Percentiles rank a stretch among this genome's conserved stretches.
Conservation (phyloP, 2,888 invertebrate species). For the Anarsia innoxiella region DNA sequence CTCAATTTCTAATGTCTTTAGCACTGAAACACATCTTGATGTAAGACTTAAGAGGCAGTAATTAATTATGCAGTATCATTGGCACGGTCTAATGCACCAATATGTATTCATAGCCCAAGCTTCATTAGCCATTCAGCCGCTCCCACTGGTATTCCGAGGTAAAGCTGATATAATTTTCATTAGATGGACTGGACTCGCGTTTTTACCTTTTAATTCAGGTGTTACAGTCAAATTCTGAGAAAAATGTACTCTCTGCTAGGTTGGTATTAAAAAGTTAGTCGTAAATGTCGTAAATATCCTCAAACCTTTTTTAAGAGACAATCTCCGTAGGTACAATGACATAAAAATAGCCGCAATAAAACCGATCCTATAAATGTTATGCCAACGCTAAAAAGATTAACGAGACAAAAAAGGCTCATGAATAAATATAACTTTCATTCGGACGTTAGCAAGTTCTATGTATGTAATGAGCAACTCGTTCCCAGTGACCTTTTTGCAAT, state of each 20-base stretch:
- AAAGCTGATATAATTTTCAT: constrained; percentile 38
- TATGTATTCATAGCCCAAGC: constrained; percentile 60
- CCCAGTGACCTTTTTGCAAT: constrained; percentile 52
- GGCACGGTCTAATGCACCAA: constrained; percentile 48
- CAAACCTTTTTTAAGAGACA: too few species aligned
- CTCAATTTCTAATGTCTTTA: constrained; percentile 3
- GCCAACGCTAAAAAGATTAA: neutral
- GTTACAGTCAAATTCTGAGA: neutral
- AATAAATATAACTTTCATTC: constrained; percentile 62
- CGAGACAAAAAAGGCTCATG: constrained; percentile 19
- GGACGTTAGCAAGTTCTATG: constrained; percentile 47
- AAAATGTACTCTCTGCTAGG: too few species aligned
- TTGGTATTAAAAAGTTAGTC: too few species aligned
- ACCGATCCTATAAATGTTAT: neutral
- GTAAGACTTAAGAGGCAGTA: constrained; percentile 38
- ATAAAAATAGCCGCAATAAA: constrained; percentile 2
- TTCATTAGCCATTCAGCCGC: constrained; percentile 42
- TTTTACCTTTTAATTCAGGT: neutral
- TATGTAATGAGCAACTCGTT: constrained; percentile 56
- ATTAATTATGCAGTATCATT: constrained; percentile 55
- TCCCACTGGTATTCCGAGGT: constrained; percentile 25
- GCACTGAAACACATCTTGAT: constrained; percentile 22
- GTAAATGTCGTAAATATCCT: too few species aligned
- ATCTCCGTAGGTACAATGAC: too few species aligned
- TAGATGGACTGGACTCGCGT: constrained; percentile 17